Evolutionary conservation across 2,797 vertebrate species (phyloP), one percentile per base, ranked within the genome.

Genomic region (Spondyliosoma cantharus): DNA sequence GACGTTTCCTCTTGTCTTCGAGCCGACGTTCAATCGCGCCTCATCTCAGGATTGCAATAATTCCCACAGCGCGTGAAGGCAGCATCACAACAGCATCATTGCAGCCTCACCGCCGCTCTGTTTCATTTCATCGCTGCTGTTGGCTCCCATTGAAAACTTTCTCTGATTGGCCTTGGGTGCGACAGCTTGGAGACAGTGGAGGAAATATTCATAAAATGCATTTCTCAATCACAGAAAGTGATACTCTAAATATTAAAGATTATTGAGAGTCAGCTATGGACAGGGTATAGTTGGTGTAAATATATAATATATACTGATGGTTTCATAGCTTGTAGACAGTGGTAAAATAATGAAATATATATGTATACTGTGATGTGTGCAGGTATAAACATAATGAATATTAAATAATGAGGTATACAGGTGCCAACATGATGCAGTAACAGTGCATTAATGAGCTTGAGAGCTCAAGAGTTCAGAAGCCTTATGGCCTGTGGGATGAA

Each of bases 91-190:
- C 52, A 84, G 81, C 87, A 69, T 83, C 80, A 67, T 60, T 63
- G 79, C 63, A 76, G 81, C 72, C 63, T 60, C 73, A 68, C 61
- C 32, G 80, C 70, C 70, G 81, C 54, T 80, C 71, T 78, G 78
- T 85, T 82, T 85, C 81, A 86, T 85, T 88, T 82, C 78, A 57
- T 72, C 82, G 48, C 69, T 80, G 70, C 27, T 50, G 73, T 45
- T 76, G 67, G 67, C 76, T 57, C 62, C 71, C 70, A 82, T 68
- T 88, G 78, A 83, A 87, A 85, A 84, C 80, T 64, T 74, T 46
- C 42, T 88, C 68, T 87, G 83, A 89, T 86, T 90, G 86, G 74
- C 50, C 77, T 72, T 13, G 9, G 62, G 42, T 63, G 68, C 49
- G 72, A 46, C 62, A 75, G 70, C 37, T 71, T 17, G 19, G 20